These are phyloP conservation scores for Dendrolimus pini DNA, from an alignment of 2,888 invertebrate genomes.

Conservation along the genomic window DNA sequence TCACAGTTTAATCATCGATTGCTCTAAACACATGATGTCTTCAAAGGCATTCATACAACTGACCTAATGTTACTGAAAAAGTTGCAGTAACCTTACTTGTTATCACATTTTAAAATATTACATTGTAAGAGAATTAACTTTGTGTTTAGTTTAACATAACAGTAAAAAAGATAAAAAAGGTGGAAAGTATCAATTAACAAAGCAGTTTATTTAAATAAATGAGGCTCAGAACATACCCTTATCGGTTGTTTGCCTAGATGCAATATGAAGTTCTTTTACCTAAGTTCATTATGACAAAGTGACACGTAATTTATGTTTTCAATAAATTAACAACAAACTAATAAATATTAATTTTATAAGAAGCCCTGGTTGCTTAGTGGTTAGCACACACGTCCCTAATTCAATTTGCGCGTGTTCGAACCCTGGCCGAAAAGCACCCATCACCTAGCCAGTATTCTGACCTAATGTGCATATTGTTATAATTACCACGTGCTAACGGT, in stretches of 20 bases:
- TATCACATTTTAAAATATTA: neutral
- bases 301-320: slow-evolving; percentile 3
- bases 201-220: slow-evolving; percentile 50
- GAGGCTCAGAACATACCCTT: slow-evolving; percentile 54
- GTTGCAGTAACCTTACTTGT: neutral
- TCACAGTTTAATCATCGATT: slow-evolving; percentile 11
- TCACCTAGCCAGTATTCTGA: no score
- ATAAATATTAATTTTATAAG: slow-evolving; percentile 12
- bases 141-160: slow-evolving; percentile 22
- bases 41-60: neutral
- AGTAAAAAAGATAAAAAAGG: slow-evolving; percentile 43
- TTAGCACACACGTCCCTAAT: no score
- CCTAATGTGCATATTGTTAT: neutral
- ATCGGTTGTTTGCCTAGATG: slow-evolving; percentile 54
- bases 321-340: slow-evolving; percentile 3
- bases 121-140: slow-evolving; percentile 1
- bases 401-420: no score
- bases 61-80: neutral
- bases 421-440: no score
- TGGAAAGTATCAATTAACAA: slow-evolving; percentile 52
- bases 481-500: no score
- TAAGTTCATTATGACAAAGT: slow-evolving; percentile 20
- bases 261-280: slow-evolving; percentile 61
- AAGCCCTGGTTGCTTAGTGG: no score
- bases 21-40: neutral